These are phyloP conservation scores for Caenorhabditis latens DNA, from an alignment of 1,140 invertebrate species.

Conservation along the genomic window DNA sequence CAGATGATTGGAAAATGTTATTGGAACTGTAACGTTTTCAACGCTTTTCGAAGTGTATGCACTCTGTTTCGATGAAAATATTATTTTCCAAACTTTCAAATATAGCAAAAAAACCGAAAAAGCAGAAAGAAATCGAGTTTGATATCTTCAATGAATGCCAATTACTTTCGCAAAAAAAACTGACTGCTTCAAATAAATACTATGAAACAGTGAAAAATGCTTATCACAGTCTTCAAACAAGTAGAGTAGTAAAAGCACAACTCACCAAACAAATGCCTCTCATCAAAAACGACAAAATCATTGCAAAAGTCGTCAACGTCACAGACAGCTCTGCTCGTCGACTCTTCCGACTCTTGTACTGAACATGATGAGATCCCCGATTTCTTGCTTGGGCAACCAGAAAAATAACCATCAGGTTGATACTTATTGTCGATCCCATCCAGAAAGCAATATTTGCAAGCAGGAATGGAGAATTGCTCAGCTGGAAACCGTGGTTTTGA, in stretches of 20 bases:
- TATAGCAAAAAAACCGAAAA: too few species aligned
- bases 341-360: conserved; percentile 33
- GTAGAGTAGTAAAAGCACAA: neutral
- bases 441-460: conserved; percentile 31
- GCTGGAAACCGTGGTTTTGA: neutral
- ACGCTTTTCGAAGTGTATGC: too few species aligned
- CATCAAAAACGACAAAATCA: conserved; percentile 40
- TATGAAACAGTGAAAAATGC: too few species aligned
- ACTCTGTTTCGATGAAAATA: too few species aligned
- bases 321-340: conserved; percentile 15
- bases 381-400: conserved; percentile 20
- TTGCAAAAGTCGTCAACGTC: conserved; percentile 30
- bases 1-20: too few species aligned
- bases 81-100: too few species aligned
- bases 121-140: too few species aligned
- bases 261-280: conserved; percentile 20
- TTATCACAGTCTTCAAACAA: too few species aligned
- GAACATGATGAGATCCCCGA: conserved; percentile 13
- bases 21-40: too few species aligned
- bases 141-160: too few species aligned
- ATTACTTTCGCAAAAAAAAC: too few species aligned
- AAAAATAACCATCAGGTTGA: conserved; percentile 25
- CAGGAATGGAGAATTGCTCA: conserved; percentile 8
- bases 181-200: too few species aligned
- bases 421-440: conserved; percentile 29